Evolutionary conservation across 1,140 invertebrate species (phyloP).

Genomic region (Drosophila novamexicana): DNA sequence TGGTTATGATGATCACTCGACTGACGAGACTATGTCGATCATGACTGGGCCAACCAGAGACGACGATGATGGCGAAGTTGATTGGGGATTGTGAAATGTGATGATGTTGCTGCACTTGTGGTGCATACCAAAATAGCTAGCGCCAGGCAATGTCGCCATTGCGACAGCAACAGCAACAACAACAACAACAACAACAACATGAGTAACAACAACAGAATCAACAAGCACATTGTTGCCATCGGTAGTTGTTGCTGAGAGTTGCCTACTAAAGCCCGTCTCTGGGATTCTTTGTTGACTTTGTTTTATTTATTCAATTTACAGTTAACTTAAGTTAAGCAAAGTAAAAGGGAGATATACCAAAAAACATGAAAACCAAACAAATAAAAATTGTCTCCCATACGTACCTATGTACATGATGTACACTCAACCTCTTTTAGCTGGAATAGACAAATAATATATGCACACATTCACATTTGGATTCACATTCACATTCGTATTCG

Average conservation of each 20-base stretch:
- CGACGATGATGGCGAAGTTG: conserved; percentile 51
- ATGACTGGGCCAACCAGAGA: conserved; percentile 42
- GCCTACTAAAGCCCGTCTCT: conserved; percentile 31
- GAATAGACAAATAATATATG: conserved; percentile 36
- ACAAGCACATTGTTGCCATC: conserved; percentile 61
- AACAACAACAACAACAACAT: conserved; percentile 41
- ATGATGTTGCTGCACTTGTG: conserved; percentile 71
- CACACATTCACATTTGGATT: conserved; percentile 25
- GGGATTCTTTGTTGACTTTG: conserved; percentile 46
- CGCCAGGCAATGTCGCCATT: conserved; percentile 75
- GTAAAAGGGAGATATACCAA: conserved; percentile 36
- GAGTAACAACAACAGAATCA: conserved; percentile 46
- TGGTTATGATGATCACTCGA: conserved; percentile 48
- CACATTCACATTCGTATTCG: conserved; percentile 5
- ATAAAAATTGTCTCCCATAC: neutral
- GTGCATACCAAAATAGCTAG: conserved; percentile 76
- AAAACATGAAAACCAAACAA: neutral
- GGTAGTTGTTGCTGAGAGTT: conserved; percentile 46
- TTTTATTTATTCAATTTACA: conserved; percentile 82
- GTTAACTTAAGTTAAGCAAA: conserved; percentile 40
- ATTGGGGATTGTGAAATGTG: conserved; percentile 48
- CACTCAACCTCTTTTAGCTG: conserved; percentile 6
- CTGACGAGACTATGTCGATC: conserved; percentile 70
- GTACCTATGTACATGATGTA: neutral
- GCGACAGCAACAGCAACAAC: conserved; percentile 41